Evolutionary conservation across 2,888 invertebrate genomes (phyloP).

Genomic region (Latrodectus elegans): DNA sequence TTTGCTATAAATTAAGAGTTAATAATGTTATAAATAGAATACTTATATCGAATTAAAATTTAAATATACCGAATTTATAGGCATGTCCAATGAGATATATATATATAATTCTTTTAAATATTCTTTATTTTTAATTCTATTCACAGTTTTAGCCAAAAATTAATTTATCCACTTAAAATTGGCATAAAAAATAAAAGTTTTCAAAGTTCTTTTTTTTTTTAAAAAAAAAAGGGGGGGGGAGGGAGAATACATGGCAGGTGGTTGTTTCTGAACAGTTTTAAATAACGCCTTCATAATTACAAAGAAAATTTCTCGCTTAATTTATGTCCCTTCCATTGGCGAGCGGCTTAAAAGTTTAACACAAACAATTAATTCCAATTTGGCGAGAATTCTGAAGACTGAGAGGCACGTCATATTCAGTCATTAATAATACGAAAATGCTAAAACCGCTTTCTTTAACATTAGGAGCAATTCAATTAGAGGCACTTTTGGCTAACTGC

Average conservation of each 20-base stretch:
- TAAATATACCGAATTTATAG: too few species aligned
- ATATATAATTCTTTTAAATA: neutral
- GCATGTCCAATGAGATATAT: too few species aligned
- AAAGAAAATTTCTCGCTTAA: slow-evolving; percentile 51
- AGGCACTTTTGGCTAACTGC: slow-evolving; percentile 64
- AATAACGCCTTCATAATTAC: slow-evolving; percentile 37
- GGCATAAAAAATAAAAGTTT: neutral
- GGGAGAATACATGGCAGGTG: neutral
- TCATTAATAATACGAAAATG: slow-evolving; percentile 67
- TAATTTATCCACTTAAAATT: neutral
- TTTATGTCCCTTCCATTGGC: slow-evolving; percentile 49
- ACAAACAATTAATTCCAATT: slow-evolving; percentile 69
- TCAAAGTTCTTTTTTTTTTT: neutral
- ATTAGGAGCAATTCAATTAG: slow-evolving; percentile 66
- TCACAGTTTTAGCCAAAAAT: neutral
- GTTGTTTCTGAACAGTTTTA: neutral
- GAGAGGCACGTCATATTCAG: slow-evolving; percentile 62
- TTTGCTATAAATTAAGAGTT: too few species aligned
- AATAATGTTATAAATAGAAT: too few species aligned
- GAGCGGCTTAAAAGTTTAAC: slow-evolving; percentile 68
- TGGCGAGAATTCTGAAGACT: slow-evolving; percentile 63
- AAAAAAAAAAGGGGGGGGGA: neutral
- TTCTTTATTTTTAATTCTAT: neutral
- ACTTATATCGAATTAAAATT: too few species aligned
- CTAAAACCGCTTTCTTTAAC: slow-evolving; percentile 67